Conservation (phyloP, 2,888 invertebrate species). For the Drosophila niveifrons region DNA sequence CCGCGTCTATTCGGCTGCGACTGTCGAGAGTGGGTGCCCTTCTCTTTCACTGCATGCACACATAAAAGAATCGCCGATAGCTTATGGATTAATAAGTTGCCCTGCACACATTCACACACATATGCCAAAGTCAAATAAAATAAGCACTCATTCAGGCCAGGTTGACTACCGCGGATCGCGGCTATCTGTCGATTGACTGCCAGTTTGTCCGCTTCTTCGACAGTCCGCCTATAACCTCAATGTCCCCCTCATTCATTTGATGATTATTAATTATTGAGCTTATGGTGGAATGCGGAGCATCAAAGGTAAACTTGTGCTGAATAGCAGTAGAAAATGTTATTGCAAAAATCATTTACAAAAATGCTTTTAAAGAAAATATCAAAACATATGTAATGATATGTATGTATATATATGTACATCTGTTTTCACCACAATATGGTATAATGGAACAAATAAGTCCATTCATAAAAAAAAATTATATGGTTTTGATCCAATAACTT, state of each 20-base stretch:
- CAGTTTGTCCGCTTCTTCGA: slow-evolving; percentile 14
- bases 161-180: slow-evolving; percentile 2
- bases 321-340: slow-evolving; percentile 34
- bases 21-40: slow-evolving; percentile 13
- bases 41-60: slow-evolving; percentile 26
- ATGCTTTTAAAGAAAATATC: neutral
- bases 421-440: too few relatives aligned
- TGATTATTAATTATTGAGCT: slow-evolving; percentile 71
- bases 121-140: slow-evolving; percentile 58
- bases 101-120: slow-evolving; percentile 39
- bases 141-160: slow-evolving; percentile 21
- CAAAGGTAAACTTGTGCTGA: slow-evolving; percentile 40
- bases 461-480: too few relatives aligned
- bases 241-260: slow-evolving; percentile 21
- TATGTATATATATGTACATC: too few relatives aligned
- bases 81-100: slow-evolving; percentile 75
- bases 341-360: slow-evolving; percentile 4
- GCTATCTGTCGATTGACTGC: slow-evolving; percentile 13
- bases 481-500: too few relatives aligned
- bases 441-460: too few relatives aligned
- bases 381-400: too few relatives aligned
- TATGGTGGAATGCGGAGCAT: slow-evolving; percentile 15
- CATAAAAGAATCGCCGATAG: slow-evolving; percentile 66
- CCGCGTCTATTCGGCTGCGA: neutral
- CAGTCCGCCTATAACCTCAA: neutral